Conservation (phyloP, 1,140 invertebrate species). For the honey bee (Apis mellifera) region Amel_HAv3.1 CM009932.2:9533501-9534000, state of each 20-base stretch:
- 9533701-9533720: not conserved
- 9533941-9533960: not conserved
- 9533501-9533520: conserved; percentile 1
- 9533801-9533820: conserved; percentile 1
- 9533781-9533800: not conserved
- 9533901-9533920: not conserved
- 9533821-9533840: not conserved
- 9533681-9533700: conserved; percentile 36
- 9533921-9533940: conserved; percentile 5
- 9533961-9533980: not conserved
- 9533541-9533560: conserved; percentile 20
- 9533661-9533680: not conserved
- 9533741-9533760: not conserved
- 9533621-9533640: conserved; percentile 66
- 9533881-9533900: not conserved
- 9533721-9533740: not conserved
- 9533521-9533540: conserved; percentile 34
- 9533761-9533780: not conserved
- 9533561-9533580: conserved; percentile 64
- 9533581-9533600: conserved; percentile 74
- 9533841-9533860: not conserved
- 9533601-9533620: conserved; percentile 63
- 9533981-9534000: not conserved
- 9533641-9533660: conserved; percentile 58
- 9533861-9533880: not conserved